These are phyloP conservation scores for Coleophora deauratella DNA, from an alignment of 2,888 invertebrate genomes.

Conservation along the genomic window DNA sequence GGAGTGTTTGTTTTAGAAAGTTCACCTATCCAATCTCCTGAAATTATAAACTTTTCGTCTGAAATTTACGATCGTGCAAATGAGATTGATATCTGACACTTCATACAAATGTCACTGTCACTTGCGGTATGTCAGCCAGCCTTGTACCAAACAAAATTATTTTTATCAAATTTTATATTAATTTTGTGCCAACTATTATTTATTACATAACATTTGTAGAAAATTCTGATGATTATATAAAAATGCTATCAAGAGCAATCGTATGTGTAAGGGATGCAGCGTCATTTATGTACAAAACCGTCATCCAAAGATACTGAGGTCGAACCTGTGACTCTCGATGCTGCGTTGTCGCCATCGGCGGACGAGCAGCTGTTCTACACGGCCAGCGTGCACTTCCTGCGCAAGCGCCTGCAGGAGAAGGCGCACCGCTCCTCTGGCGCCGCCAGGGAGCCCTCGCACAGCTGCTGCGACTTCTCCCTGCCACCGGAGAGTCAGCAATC, in stretches of 20 bases:
- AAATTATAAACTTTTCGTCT: no score
- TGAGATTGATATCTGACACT: not conserved
- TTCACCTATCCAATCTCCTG: no score
- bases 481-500: not conserved
- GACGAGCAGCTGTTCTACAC: constrained; percentile 48
- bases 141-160: constrained; percentile 4
- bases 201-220: no score
- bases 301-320: constrained; percentile 15
- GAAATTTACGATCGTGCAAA: not conserved
- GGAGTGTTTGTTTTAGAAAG: no score
- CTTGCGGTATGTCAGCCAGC: not conserved
- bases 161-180: constrained; percentile 9
- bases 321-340: constrained; percentile 19
- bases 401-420: constrained; percentile 46
- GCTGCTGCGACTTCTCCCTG: constrained; percentile 35
- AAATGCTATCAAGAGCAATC: constrained; percentile 28
- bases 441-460: constrained; percentile 28
- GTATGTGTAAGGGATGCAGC: constrained; percentile 39
- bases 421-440: constrained; percentile 10
- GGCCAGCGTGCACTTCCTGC: constrained; percentile 57
- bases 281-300: constrained; percentile 19
- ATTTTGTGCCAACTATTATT: constrained; percentile 4
- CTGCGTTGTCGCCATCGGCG: constrained; percentile 26
- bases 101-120: no score
- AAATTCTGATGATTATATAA: constrained; percentile 13